Base-by-base conservation (phyloP, 2,797 vertebrate genomes). In the Epinephelus malabaricus region DNA sequence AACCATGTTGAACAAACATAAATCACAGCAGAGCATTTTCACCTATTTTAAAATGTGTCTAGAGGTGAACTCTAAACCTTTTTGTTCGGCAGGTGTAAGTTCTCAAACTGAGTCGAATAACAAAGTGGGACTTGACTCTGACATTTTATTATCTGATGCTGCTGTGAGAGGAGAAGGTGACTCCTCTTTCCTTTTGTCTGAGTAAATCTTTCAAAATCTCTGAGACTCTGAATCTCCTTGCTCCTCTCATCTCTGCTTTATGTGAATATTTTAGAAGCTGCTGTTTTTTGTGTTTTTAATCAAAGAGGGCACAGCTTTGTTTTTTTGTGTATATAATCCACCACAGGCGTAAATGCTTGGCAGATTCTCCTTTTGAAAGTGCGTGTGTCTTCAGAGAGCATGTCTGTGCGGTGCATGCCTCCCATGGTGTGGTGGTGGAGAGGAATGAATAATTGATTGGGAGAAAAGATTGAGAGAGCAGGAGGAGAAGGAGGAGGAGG, bases 381-480 rank as follows among this genome's bases (percentile, higher is more conserved):
- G 56, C 51, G 47, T 76, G 50, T 49, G 65, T 23, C 10, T 38
- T 38, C 51, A 50, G 73, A 69, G 65, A 43, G 67, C 55, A 17
- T 77, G 70, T 77, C 9, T 78, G 62, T 64, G 58, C 15, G 30
- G 59, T 50, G 53, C 21, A 34, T 55, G 76, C 56, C 27, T 85
- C 75, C 73, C 38, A 69, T 79, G 84, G 86, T 84, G 86, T 83
- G 82, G 49, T 67, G 67, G 63, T 87, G 67, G 79, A 74, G 79
- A 84, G 64, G 58, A 79, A 88, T 92, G 71, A 90, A 93, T 93
- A 89, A 90, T 93, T 89, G 86, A 92, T 86, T 55, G 61, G 46
- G 69, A 60, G 78, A 69, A 60, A 77, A 80, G 61, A 78, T 27
- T 73, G 59, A 78, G 74, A 71, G 66, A 74, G 63, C 30, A 79